Percentiles rank a stretch among this genome's conserved stretches.
These are phyloP conservation scores for Elegia similella DNA, from an alignment of 2,888 invertebrate species.

Conservation along the genomic window DNA sequence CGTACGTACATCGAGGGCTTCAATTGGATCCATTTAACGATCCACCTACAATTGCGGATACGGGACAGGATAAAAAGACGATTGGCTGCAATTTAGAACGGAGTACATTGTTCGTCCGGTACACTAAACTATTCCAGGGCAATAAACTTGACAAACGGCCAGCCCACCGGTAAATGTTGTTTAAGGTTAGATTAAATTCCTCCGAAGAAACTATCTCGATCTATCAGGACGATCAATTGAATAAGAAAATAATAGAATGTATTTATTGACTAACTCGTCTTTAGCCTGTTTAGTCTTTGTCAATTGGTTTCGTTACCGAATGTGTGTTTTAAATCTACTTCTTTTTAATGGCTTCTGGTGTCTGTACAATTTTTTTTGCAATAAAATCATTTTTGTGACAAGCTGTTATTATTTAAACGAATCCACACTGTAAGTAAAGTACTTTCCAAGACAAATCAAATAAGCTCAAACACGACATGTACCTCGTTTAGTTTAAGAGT, in stretches of 20 bases:
- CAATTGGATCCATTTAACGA: conserved; percentile 15
- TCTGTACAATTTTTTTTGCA: no score
- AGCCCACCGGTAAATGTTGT: conserved; percentile 8
- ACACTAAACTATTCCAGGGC: conserved; percentile 9
- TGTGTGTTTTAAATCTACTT: no score
- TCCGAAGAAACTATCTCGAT: not conserved
- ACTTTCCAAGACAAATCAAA: no score
- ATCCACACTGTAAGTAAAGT: no score
- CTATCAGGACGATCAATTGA: not conserved
- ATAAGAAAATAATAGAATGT: not conserved
- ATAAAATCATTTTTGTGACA: no score
- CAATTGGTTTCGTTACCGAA: no score
- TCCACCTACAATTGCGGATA: not conserved
- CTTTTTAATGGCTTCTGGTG: no score
- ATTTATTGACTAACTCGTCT: not conserved
- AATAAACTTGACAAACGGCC: conserved; percentile 9
- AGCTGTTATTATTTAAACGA: no score
- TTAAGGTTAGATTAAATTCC: conserved; percentile 11
- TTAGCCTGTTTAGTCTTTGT: no score
- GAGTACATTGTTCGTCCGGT: conserved; percentile 1
- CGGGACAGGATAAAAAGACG: conserved; percentile 10
- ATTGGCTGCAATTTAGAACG: conserved; percentile 12
- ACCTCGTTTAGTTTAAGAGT: no score
- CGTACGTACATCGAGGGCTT: conserved; percentile 4
- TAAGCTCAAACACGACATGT: no score